Evolutionary conservation across 2,888 invertebrate genomes (phyloP), one percentile per base, ranked within the genome.

Genomic region (Caenorhabditis doughertyi): DNA sequence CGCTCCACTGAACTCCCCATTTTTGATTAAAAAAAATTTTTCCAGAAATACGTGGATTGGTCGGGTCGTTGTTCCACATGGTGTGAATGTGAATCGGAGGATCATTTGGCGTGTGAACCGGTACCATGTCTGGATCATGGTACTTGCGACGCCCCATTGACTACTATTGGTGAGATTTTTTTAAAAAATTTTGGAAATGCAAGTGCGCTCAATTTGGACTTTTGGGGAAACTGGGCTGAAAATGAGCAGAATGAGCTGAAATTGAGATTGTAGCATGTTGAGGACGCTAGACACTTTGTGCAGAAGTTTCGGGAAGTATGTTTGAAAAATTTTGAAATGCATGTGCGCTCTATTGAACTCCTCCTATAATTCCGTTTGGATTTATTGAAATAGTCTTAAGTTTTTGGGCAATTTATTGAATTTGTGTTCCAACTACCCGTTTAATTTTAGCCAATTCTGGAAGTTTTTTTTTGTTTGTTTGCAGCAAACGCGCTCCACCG

Each of bases 41-140:
- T 85, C 23, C 81, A 86, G 86, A 76, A 80, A 29, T 84, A 85
- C 65, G 79, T 83, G 13, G 90, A 90, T 47, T 89, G 89, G 89
- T 86, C 89, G 0, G 88, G 88, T 7, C 83, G 89, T 18, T 91
- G 91, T 60, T 89, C 90, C 9, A 85, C 87, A 7, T 91, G 90
- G 90, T 91, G 91, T 74, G 87, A 89, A 60, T 91, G 91, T 72
- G 64, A 76, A 44, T 70, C 79, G 1, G 84, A 88, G 29, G 87
- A 90, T 25, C 77, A 85, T 16, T 29, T 89, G 18, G 44, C 67
- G 23, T 91, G 91, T 65, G 85, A 89, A 47, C 64, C 82, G 13
- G 60, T 91, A 3, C 83, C 85, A 13, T 91, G 91, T 64, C 58
- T 89, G 25, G 83, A 83, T 3, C 89, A 89, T 18, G 87, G 77